Conservation (phyloP, 2,113 vertebrate genomes). For the Seriola rivoliana region DNA sequence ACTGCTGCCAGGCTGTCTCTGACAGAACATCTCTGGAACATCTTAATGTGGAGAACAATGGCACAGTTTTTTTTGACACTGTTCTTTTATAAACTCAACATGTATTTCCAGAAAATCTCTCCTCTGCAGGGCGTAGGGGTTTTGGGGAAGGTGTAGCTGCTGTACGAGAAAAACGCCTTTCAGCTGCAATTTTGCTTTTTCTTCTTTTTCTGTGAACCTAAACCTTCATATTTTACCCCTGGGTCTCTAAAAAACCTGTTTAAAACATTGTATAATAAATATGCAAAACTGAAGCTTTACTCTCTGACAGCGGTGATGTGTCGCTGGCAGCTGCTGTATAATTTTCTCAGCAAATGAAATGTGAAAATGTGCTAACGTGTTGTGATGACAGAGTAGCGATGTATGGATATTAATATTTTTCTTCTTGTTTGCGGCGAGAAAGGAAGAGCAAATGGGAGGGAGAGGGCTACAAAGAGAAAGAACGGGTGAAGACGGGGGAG, state of each 20-base stretch:
- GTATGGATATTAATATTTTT: not conserved
- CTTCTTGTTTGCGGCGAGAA: not conserved
- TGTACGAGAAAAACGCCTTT: not conserved
- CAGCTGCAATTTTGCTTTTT: not conserved
- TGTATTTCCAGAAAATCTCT: not conserved
- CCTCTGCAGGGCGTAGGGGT: no score
- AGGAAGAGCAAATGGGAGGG: not conserved
- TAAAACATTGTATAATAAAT: not conserved
- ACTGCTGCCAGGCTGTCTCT: no score
- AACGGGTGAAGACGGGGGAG: not conserved
- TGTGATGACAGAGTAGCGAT: not conserved
- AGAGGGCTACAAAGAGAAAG: not conserved
- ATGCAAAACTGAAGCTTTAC: not conserved
- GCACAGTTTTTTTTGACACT: no score
- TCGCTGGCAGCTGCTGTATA: not conserved
- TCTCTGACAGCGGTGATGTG: not conserved
- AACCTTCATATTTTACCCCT: not conserved
- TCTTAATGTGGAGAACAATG: no score
- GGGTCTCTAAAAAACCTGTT: not conserved
- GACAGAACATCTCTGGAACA: no score
- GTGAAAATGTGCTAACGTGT: not conserved
- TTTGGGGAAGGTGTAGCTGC: not conserved
- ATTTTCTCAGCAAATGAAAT: not conserved
- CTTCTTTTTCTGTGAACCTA: not conserved
- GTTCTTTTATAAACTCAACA: no score